Evolutionary conservation across 2,797 vertebrate species (phyloP), one percentile per base, ranked within the genome.

Genomic region (Schizopygopsis pylzovi): DNA sequence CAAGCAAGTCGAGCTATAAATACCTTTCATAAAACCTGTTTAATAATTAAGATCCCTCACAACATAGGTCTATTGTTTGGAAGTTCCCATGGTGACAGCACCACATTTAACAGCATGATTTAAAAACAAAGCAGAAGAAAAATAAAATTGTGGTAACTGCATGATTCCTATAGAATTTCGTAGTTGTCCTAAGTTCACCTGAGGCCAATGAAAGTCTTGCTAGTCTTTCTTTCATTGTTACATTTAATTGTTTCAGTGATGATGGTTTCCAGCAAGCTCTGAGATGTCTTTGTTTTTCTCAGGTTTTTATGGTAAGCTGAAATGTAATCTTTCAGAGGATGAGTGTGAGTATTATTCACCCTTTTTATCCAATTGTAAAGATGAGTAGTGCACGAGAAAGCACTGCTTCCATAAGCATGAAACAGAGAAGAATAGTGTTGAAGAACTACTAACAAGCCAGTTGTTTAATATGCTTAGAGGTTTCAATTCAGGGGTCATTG

Each of bases 401-500:
- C 54, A 47, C 25, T 25, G 59, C 43, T 65, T 59, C 15, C 71
- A 76, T 65, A 16, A 83, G 33, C 43, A 52, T 9, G 10, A 49
- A 47, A 67, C 73, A 25, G 22, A 84, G 59, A 67, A 77, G 43
- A 47, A 83, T n/a, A 25, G n/a, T 22, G 54, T 45, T 47, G 6
- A 61, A 73, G 54, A 73, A 47, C 54, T 61, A 47, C 52, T 43
- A 75, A 83, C 41, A 71, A 56, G 80, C 67, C 56, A 52, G 45
- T 72, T 65, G 25, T 75, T 61, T 73, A 61, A 15, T 73, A 43
- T 83, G 81, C 70, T 83, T 63, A 22, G 33, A 61, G 82, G 82
- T 83, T 59, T 33, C 33, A 33, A 33, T 33, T n/a, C 22, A n/a
- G 33, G 43, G 71, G 15, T 77, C 82, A 68, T 71, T 59, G 71